Base-by-base conservation (phyloP, 2,113 vertebrate genomes). In the Zapus hudsonius region DNA sequence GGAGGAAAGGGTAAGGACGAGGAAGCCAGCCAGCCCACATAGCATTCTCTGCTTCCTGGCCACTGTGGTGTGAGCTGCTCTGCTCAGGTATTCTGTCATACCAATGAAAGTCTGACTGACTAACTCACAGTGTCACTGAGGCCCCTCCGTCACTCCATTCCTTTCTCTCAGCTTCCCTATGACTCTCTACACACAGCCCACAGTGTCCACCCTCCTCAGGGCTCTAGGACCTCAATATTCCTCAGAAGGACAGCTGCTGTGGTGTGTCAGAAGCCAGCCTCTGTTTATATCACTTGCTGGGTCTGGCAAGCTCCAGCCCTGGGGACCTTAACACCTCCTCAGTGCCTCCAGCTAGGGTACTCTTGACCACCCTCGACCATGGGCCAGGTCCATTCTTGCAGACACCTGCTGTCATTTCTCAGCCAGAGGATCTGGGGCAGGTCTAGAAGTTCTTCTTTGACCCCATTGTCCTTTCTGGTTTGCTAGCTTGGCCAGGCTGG, bases 321-420 rank as follows among this genome's bases (percentile, higher is more conserved):
- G 9, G 38, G 55, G 40, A 52, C 15, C 29, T 9, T 27, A 84
- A 44, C 15, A 31, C 12, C 70, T 2, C 40, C 15, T 52, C n/a
- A 27, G 66, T 40, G 36, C 52, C n/a, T 72, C 27, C 20, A 6
- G 15, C 52, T 61, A 20, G 52, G 52, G 27, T 20, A 67, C 20
- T 22, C 15, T 40, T 11, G 4, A 13, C 5, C 70, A 70, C 11
- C 33, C 23, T 40, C 15, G 4, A 13, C 7, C 70, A 70, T 40
- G 9, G 63, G 19, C 4, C 5, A 69, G n/a, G 11, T 27, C 57
- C 11, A 23, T 9, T n/a, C 17, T 69, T 44, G 7, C 22, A 84
- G 70, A 80, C 27, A 17, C 12, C 1, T 0, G 17, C 59, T 1
- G 2, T 44, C 7, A 16, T 40, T 44, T 12, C 20, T 12, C 33